Base-by-base conservation (phyloP, 2,113 vertebrate species). In the Galeopterus variegatus region DNA sequence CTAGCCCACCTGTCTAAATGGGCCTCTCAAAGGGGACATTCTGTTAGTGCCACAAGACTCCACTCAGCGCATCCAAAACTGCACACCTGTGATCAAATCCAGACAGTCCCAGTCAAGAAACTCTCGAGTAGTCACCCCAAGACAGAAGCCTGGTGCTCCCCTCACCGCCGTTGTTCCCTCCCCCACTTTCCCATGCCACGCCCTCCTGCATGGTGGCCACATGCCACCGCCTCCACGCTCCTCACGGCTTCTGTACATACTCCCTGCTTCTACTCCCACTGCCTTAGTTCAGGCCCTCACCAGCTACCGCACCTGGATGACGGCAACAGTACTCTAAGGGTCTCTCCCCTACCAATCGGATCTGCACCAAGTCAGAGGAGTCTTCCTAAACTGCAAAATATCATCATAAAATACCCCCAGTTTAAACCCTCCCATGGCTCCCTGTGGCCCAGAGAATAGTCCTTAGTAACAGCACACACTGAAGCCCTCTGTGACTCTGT, bases 141-240 rank as follows among this genome's bases (percentile, higher is more conserved):
- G 36, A 7, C 62, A 50, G 83, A 70, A 33, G 14, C 23, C 58
- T n/a, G 23, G 33, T 33, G 5, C 36, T 8, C 73, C 4, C 12
- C 81, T 2, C 0, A 13, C 26, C 8, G 1, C 21, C 15, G 4
- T 23, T 0, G 17, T 14, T 31, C 64, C 72, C 33, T 4, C 60
- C 4, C 4, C 1, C 3, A 48, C 73, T 50, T 73, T 52, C 18
- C 65, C 3, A 3, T 0, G 58, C 18, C 31, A 11, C 0, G 8
- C 24, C 79, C 84, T 64, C 52, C 62, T 56, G 4, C 36, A 17
- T 1, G 45, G 70, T 5, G 69, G 56, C 50, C 48, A 45, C 18
- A 52, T 5, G 26, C 6, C 23, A 75, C 2, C 11, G 0, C 23
- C 9, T 50, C n/a, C 31, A 15, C 13, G 50, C 7, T 56, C 69